Conservation (phyloP, 1,140 invertebrate genomes). For the Trichoplusia ni region DNA sequence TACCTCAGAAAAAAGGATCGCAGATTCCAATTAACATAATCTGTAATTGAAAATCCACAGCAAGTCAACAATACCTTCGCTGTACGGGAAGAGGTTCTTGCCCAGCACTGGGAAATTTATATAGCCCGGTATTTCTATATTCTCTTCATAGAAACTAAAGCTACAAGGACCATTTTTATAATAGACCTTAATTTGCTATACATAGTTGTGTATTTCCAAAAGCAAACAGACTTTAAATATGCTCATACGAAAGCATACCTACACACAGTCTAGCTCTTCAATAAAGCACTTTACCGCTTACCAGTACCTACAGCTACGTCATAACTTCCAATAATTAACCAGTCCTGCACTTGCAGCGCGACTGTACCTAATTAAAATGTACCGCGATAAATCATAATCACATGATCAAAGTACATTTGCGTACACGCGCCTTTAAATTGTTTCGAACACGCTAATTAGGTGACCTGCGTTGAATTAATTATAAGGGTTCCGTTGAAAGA, state of each 20-base stretch:
- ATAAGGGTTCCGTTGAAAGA: background rate
- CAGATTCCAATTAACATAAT: too few species aligned
- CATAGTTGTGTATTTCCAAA: background rate
- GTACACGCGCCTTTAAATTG: constrained; percentile 18
- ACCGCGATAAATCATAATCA: constrained; percentile 15
- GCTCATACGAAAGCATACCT: background rate
- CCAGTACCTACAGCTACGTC: background rate
- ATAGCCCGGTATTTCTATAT: too few species aligned
- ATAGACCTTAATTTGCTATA: too few species aligned
- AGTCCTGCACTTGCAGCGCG: constrained; percentile 6
- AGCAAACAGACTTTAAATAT: background rate
- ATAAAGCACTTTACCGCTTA: background rate
- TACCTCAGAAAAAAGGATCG: too few species aligned
- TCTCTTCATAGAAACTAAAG: too few species aligned
- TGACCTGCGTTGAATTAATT: constrained; percentile 7
- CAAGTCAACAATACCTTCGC: too few species aligned
- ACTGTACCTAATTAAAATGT: constrained; percentile 10
- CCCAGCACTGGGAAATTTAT: too few species aligned
- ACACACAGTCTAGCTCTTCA: background rate
- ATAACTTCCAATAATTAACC: constrained; percentile 10
- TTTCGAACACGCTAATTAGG: constrained; percentile 16
- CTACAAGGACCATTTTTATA: too few species aligned
- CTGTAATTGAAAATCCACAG: too few species aligned
- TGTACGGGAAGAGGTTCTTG: too few species aligned
- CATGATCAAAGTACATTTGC: constrained; percentile 12